Conservation (phyloP, 1,140 invertebrate genomes). For the Eriocheir sinensis region DNA sequence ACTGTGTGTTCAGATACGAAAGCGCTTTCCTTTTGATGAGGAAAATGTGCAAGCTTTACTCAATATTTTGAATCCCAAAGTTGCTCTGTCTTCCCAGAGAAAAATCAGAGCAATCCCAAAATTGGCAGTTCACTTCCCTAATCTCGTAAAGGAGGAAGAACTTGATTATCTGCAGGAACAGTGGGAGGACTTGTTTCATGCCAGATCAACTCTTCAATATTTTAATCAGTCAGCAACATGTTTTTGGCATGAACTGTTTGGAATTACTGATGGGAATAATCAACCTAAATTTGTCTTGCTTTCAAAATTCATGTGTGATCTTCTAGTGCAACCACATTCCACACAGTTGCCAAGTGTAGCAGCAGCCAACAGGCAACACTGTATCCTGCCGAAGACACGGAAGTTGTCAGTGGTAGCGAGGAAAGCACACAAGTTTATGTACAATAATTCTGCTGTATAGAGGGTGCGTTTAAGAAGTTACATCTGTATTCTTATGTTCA, state of each 20-base stretch:
- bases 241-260: constrained; percentile 49
- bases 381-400: too few species aligned
- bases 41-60: background rate
- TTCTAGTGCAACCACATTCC: constrained; percentile 2
- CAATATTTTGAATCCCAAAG: background rate
- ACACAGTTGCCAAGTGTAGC: too few species aligned
- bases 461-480: too few species aligned
- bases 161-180: constrained; percentile 47
- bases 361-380: too few species aligned
- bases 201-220: constrained; percentile 17
- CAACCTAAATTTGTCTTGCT: background rate
- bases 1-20: constrained; percentile 46
- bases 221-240: constrained; percentile 29
- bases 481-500: too few species aligned
- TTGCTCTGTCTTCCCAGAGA: background rate
- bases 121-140: constrained; percentile 44
- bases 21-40: constrained; percentile 40
- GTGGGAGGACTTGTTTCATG: constrained; percentile 36
- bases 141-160: constrained; percentile 24
- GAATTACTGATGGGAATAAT: constrained; percentile 36
- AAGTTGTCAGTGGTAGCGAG: too few species aligned
- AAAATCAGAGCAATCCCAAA: constrained; percentile 18
- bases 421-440: too few species aligned
- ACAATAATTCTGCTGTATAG: too few species aligned
- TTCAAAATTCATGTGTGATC: constrained; percentile 45